Evolutionary conservation across 2,113 vertebrate species (phyloP).

Genomic region (Phainopepla nitens): DNA sequence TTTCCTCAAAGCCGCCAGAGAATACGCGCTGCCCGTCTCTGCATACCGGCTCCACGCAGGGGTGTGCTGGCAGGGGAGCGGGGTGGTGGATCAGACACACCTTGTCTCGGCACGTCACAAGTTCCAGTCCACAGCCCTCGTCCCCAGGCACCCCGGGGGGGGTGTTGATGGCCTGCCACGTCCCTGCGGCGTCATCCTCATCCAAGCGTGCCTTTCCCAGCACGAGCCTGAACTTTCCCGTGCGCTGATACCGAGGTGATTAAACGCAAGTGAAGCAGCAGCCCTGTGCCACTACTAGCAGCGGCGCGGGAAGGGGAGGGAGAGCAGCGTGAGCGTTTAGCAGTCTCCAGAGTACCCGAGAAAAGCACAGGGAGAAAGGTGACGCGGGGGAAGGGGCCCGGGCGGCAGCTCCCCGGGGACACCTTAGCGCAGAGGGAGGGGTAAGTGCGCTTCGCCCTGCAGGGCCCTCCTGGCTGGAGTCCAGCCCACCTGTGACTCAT

Average conservation of each 20-base stretch:
- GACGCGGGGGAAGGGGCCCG: rapidly evolving
- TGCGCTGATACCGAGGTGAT: background rate
- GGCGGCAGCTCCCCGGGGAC: background rate
- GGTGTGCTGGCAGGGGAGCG: background rate
- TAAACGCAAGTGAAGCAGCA: background rate
- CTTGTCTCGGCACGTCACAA: background rate
- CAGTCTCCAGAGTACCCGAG: background rate
- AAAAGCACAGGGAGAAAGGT: background rate
- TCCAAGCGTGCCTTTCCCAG: background rate
- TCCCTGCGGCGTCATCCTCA: background rate
- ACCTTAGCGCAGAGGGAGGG: background rate
- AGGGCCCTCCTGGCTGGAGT: background rate
- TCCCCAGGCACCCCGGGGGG: background rate
- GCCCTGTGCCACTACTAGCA: background rate
- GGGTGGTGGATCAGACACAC: background rate
- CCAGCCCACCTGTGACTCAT: background rate
- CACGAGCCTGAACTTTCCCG: background rate
- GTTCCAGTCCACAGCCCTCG: background rate
- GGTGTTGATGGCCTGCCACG: background rate
- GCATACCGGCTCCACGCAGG: background rate
- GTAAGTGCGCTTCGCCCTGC: background rate
- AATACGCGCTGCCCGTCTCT: background rate
- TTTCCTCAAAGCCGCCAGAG: background rate
- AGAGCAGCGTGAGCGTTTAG: background rate
- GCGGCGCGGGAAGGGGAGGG: background rate